Evolutionary conservation across 1,140 invertebrate genomes (phyloP).

Genomic region (Drosophila willistoni): DNA sequence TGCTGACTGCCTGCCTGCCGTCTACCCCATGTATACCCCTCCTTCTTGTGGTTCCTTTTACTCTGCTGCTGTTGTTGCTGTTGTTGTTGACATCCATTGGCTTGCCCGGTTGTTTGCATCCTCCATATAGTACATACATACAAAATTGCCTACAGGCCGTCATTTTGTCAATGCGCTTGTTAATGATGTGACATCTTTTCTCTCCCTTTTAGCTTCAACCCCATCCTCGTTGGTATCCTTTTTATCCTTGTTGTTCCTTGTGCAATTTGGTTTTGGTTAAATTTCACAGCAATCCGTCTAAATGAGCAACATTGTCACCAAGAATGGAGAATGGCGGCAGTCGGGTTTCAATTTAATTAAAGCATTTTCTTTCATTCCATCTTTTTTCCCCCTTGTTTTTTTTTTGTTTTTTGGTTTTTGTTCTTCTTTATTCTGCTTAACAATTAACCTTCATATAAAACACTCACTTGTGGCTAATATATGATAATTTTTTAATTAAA

Average conservation of each 20-base stretch:
- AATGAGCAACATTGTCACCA: slow-evolving; percentile 7
- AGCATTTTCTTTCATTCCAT: slow-evolving; percentile 42
- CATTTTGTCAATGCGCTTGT: slow-evolving; percentile 58
- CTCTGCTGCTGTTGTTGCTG: slow-evolving; percentile 8
- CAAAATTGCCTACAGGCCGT: slow-evolving; percentile 47
- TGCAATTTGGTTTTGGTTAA: slow-evolving; percentile 3
- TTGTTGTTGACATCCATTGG: slow-evolving; percentile 49
- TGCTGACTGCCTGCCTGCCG: slow-evolving; percentile 29
- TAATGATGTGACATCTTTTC: slow-evolving; percentile 47
- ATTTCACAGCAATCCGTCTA: slow-evolving; percentile 7
- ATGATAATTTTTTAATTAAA: slow-evolving; percentile 27
- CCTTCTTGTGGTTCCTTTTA: neutral
- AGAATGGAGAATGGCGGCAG: neutral
- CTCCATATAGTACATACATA: slow-evolving; percentile 29
- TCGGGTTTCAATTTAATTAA: slow-evolving; percentile 44
- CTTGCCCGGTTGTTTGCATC: slow-evolving; percentile 41
- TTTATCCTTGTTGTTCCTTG: slow-evolving; percentile 1
- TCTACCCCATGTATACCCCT: neutral
- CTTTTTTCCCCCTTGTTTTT: neutral
- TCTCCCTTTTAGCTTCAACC: slow-evolving; percentile 4
- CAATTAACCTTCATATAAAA: slow-evolving; percentile 54
- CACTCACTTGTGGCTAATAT: slow-evolving; percentile 33
- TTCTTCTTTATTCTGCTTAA: slow-evolving; percentile 10
- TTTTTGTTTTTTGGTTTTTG: neutral
- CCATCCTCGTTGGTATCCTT: neutral